Evolutionary conservation across 1,140 invertebrate species (phyloP), one percentile per base, ranked within the genome.

Genomic region (Atta cephalotes): DNA sequence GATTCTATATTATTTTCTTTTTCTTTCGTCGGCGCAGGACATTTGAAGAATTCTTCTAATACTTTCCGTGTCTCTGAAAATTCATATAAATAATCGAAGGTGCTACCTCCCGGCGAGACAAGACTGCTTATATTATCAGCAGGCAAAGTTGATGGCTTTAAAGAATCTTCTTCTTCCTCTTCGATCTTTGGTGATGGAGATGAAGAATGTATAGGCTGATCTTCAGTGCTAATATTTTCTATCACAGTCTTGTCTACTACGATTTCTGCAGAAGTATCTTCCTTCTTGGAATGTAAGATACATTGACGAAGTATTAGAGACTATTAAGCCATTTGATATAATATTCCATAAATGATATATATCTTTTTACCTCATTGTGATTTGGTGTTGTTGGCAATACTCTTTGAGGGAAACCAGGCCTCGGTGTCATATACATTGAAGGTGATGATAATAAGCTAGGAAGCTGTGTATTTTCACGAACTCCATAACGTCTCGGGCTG

Each of bases 51-150:
- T 95, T 98, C 98, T 93, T 98, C 98, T 18, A 98, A 95, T 49
- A 98, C 98, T 96, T 98, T 98, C 71, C 98, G 96, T 16, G 98
- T 98, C 94, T 98, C 98, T 0, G 98, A 98, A 94, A 98, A 98
- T 93, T 98, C 98, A 94, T 98, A 98, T 56, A 98, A 94, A 95
- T 98, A 98, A 95, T 98, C 97, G 93, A 98, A 98, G 3, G 97
- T 97, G 79, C 94, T 95, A 58, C 94, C 94, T 74, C 94, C 93
- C 5, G 94, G 92, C 10, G 95, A 93, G 18, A 95, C 94, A 16
- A 95, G 88, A 88, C 94, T 95, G 71, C 93, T 95, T 56, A 95
- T 87, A 85, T 95, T 94, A 60, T 95, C 94, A 63, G 88, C 89
- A 25, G 92, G 93, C 39, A 95, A 90, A 72, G 92, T 91, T 49